phyloP scores from a whole-genome alignment of 2,797 vertebrate species.

The Lagorchestes hirsutus region DNA sequence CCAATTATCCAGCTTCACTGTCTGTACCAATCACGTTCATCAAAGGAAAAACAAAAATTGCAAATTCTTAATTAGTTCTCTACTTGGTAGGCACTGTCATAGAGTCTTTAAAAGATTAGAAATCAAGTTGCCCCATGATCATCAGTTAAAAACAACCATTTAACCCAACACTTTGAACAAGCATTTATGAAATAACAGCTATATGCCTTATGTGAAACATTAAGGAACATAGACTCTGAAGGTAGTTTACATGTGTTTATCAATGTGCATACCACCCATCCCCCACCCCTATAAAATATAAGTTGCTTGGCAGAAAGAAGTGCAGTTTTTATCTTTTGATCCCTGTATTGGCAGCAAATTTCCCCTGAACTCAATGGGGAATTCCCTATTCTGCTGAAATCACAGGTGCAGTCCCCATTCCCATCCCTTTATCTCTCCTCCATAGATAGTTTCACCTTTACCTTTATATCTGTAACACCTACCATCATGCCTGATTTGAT shows the following conservation, averaged over 20 bases:
- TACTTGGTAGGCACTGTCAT: neutral
- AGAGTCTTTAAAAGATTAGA: neutral
- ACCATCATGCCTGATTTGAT: neutral
- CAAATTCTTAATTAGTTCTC: neutral
- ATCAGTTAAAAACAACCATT: neutral
- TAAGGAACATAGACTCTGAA: neutral
- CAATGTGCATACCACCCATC: neutral
- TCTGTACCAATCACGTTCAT: neutral
- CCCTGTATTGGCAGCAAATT: neutral
- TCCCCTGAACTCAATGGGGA: neutral
- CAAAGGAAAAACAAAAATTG: neutral
- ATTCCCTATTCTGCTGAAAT: neutral
- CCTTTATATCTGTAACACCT: neutral
- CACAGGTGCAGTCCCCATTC: neutral
- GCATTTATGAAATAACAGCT: neutral
- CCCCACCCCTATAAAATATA: neutral
- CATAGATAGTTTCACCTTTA: neutral
- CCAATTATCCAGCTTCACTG: neutral
- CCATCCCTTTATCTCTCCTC: neutral
- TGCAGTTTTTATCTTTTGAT: neutral
- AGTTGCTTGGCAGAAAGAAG: neutral
- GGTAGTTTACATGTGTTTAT: neutral
- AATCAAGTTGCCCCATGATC: neutral
- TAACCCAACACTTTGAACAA: neutral
- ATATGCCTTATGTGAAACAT: neutral